phyloP scores from a whole-genome alignment of 2,888 invertebrate species.

The Melangyna quadrimaculata region DNA sequence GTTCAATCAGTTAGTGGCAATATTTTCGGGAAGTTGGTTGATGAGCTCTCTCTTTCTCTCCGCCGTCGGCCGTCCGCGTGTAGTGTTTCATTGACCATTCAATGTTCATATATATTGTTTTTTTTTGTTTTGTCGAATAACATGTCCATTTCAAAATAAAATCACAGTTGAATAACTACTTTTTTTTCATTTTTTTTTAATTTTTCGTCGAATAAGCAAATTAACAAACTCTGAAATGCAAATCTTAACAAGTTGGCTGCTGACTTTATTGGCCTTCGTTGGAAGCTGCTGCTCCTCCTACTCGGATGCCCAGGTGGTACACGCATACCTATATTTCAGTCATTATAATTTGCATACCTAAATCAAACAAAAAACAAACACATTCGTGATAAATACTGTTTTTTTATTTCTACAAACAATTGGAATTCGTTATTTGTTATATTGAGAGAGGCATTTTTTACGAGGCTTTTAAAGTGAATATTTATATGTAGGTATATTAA shows the following conservation, averaged over 20 bases:
- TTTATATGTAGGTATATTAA: background rate
- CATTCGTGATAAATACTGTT: background rate
- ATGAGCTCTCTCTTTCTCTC: background rate
- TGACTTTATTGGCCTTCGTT: conserved; percentile 44
- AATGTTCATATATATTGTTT: background rate
- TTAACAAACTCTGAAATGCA: conserved; percentile 34
- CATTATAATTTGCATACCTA: background rate
- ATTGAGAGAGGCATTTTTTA: background rate
- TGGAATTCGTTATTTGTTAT: background rate
- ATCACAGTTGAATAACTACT: background rate
- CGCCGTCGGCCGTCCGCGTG: background rate
- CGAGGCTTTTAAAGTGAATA: background rate
- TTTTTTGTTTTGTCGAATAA: background rate
- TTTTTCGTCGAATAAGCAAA: background rate
- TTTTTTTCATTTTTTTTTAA: background rate
- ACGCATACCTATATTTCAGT: conserved; percentile 27
- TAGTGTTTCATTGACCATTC: background rate
- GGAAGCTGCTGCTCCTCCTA: conserved; percentile 34
- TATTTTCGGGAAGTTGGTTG: conserved; percentile 50
- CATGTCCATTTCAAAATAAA: background rate
- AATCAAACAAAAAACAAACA: background rate
- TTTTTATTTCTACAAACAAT: background rate
- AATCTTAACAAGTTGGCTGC: conserved; percentile 30
- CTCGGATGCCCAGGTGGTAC: conserved; percentile 59
- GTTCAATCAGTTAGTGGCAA: conserved; percentile 49